phyloP scores from a whole-genome alignment of 2,113 vertebrate genomes.

The Oophaga pumilio region DNA sequence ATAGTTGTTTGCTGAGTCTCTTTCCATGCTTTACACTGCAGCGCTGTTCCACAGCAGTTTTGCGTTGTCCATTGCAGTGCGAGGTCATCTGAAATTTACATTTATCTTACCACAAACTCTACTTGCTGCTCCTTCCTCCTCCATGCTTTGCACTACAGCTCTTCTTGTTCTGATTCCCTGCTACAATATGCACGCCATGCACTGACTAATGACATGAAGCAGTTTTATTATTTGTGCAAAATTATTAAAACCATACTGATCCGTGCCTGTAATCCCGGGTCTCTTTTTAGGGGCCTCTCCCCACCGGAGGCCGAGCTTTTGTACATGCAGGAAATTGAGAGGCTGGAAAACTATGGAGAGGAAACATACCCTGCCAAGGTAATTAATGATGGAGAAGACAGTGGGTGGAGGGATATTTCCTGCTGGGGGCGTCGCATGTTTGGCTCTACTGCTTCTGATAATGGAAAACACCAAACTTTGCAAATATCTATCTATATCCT shows the following conservation, averaged over 20 bases:
- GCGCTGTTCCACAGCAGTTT: not conserved
- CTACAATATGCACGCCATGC: no score
- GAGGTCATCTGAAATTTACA: no score
- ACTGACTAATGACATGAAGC: no score
- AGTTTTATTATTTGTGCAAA: no score
- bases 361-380: conserved; percentile 96
- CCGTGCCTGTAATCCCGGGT: not conserved
- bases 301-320: conserved; percentile 92
- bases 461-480: no score
- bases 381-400: not conserved
- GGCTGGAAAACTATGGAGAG: conserved; percentile 94
- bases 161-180: not conserved
- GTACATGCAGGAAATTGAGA: conserved; percentile 97
- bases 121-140: not conserved
- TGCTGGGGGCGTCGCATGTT: not conserved
- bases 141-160: not conserved
- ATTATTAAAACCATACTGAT: no score
- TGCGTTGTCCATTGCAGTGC: no score
- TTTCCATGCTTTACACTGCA: not conserved
- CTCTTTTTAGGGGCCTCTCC: conserved; percentile 80
- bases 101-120: no score
- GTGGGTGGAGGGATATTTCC: not conserved
- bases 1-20: not conserved
- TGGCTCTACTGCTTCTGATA: not conserved
- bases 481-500: no score